phyloP scores from a whole-genome alignment of 2,888 invertebrate genomes.

The Crematogaster levior region DNA sequence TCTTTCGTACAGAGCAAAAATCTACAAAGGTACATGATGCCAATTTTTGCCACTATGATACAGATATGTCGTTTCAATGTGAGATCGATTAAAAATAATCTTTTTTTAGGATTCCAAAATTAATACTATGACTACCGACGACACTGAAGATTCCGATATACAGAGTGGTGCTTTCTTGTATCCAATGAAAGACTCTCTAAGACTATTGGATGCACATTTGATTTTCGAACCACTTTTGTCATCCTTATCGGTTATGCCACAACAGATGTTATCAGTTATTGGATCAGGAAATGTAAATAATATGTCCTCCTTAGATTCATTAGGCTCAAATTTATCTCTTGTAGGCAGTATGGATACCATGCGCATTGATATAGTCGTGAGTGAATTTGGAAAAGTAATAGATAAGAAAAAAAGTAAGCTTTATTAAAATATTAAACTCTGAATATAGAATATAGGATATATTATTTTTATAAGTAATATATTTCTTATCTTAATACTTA shows the following conservation, averaged over 20 bases:
- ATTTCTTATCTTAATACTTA: conserved; percentile 32
- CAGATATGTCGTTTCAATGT: not conserved
- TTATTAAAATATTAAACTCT: conserved; percentile 69
- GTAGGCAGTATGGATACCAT: conserved; percentile 95
- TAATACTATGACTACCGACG: conserved; percentile 85
- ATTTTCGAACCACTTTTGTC: conserved; percentile 97
- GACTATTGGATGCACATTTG: conserved; percentile 96
- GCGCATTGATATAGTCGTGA: conserved; percentile 97
- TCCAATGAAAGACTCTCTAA: conserved; percentile 93
- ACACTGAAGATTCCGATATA: conserved; percentile 84
- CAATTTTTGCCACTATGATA: not conserved
- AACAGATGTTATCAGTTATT: conserved; percentile 90
- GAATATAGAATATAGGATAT: no score
- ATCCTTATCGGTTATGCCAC: conserved; percentile 96
- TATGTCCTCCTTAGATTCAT: conserved; percentile 92
- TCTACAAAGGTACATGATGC: conserved; percentile 81
- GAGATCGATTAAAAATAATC: not conserved
- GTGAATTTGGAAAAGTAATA: conserved; percentile 91
- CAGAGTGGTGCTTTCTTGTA: conserved; percentile 89
- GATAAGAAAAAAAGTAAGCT: conserved; percentile 87
- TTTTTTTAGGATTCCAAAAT: conserved; percentile 84
- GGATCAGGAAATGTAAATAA: conserved; percentile 87
- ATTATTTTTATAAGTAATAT: not conserved
- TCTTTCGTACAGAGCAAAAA: conserved; percentile 84
- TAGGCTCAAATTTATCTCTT: conserved; percentile 94